phyloP scores from a whole-genome alignment of 1,140 invertebrate species.

The Mizuhopecten yessoensis region DNA sequence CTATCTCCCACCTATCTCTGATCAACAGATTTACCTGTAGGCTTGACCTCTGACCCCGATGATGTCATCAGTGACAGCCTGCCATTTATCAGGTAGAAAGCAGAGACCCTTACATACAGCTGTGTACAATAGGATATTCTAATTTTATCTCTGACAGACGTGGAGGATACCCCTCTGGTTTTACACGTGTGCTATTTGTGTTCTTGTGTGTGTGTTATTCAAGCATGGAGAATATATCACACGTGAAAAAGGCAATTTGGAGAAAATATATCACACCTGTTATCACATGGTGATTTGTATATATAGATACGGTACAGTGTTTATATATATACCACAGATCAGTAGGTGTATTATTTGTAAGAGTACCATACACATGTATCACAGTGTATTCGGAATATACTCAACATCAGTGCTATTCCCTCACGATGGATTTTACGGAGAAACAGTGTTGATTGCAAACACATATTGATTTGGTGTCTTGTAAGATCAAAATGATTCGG shows the following conservation, averaged over 20 bases:
- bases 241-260: neutral
- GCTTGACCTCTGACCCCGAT: constrained; percentile 23
- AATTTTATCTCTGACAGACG: neutral
- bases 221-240: neutral
- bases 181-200: constrained; percentile 5
- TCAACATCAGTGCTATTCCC: neutral
- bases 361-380: neutral
- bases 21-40: constrained; percentile 6
- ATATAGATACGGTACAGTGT: neutral
- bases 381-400: neutral
- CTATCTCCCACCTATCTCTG: neutral
- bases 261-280: neutral
- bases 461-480: neutral
- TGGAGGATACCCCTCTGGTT: neutral
- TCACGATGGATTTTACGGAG: neutral
- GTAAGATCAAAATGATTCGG: constrained; percentile 73
- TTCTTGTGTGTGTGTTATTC: neutral
- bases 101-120: neutral
- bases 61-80: constrained; percentile 37
- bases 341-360: neutral
- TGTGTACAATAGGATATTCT: neutral
- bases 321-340: neutral
- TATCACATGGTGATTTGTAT: neutral
- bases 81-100: constrained; percentile 30
- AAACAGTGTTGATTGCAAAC: neutral